Percentiles rank a stretch among this genome's conserved stretches.
Evolutionary conservation across 1,140 invertebrate genomes (phyloP).

Genomic region (Megalopta genalis): DNA sequence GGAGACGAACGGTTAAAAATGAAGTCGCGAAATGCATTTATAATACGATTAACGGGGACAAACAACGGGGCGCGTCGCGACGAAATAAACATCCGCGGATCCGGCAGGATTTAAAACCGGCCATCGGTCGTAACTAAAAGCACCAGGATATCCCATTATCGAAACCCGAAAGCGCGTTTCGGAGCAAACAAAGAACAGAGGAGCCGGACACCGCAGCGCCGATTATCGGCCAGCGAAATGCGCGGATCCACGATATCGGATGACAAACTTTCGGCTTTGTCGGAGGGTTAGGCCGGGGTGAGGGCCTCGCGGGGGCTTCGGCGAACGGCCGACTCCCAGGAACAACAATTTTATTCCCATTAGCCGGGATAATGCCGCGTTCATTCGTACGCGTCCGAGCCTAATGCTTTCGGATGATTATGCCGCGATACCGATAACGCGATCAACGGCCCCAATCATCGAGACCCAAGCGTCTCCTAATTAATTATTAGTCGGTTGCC

Average conservation of each 20-base stretch:
- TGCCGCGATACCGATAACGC: slow-evolving; percentile 41
- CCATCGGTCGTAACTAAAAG: background rate
- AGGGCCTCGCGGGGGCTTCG: background rate
- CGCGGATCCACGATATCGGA: background rate
- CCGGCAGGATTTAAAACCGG: background rate
- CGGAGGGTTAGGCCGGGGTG: background rate
- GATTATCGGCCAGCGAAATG: background rate
- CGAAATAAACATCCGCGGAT: background rate
- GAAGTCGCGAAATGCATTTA: too few species aligned
- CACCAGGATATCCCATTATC: background rate
- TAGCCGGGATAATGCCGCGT: slow-evolving; percentile 62
- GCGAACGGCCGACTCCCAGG: slow-evolving; percentile 11
- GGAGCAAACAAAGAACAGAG: slow-evolving; percentile 1
- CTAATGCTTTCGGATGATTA: slow-evolving; percentile 60
- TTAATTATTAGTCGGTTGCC: slow-evolving; percentile 51
- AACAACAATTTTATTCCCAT: slow-evolving; percentile 69
- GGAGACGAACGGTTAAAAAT: too few species aligned
- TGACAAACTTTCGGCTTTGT: slow-evolving; percentile 8
- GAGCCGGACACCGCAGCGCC: background rate
- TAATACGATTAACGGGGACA: background rate
- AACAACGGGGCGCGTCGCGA: background rate
- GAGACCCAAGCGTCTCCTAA: slow-evolving; percentile 46
- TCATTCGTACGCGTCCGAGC: slow-evolving; percentile 54
- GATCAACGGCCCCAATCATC: slow-evolving; percentile 46
- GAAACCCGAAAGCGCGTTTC: background rate